phyloP scores from a whole-genome alignment of 2,888 invertebrate species.

The Polyommatus iphigenia region DNA sequence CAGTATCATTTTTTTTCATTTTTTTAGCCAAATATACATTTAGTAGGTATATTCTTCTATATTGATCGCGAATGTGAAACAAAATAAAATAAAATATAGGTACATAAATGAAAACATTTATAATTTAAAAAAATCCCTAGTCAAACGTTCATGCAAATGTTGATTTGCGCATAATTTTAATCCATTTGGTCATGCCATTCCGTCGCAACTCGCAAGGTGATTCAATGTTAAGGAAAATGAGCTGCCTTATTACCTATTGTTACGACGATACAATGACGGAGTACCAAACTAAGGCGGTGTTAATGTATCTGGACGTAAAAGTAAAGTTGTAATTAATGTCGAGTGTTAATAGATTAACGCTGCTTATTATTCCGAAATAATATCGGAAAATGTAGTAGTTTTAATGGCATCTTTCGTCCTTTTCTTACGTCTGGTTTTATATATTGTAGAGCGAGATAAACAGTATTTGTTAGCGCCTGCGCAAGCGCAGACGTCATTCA shows the following conservation, averaged over 20 bases:
- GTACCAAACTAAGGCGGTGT: neutral
- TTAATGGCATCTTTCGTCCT: neutral
- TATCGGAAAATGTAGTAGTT: neutral
- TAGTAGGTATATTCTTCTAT: too few species aligned
- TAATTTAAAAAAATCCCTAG: neutral
- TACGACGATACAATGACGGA: neutral
- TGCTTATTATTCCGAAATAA: conserved; percentile 2
- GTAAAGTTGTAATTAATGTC: neutral
- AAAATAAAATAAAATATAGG: too few species aligned
- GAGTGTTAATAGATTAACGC: neutral
- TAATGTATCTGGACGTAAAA: neutral
- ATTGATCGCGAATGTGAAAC: neutral
- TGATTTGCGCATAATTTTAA: neutral
- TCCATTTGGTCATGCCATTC: neutral
- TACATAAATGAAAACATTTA: too few species aligned
- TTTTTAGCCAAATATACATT: too few species aligned
- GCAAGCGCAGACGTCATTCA: neutral
- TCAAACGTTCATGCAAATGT: neutral
- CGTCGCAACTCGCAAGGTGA: neutral
- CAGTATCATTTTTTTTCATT: too few species aligned
- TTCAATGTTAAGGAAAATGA: neutral
- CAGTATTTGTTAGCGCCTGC: neutral
- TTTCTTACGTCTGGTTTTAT: neutral
- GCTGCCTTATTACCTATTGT: neutral
- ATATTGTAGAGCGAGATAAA: neutral